Evolutionary conservation across 2,113 vertebrate species (phyloP), one percentile per base, ranked within the genome.

Genomic region (Edolisoma coerulescens): DNA sequence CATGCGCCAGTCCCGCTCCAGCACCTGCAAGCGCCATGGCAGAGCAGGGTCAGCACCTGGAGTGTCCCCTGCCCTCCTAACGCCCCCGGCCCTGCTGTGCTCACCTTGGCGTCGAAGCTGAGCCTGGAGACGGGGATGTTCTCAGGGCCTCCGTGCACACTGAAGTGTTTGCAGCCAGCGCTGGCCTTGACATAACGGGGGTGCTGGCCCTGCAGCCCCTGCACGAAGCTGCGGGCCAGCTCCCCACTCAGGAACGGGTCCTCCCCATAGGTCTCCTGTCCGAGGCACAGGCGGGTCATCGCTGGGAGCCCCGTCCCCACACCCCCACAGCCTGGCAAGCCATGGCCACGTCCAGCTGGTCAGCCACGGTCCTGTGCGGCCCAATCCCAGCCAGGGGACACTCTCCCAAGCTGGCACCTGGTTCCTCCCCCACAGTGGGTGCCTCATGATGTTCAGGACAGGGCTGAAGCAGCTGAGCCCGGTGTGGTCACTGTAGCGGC

Each of bases 401-500:
- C 67, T 13, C 1, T 4, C 50, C 27, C 15, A 2, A 5, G 19
- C 35, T 28, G 26, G 50, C 85, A 98, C 97, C 96, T 97, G 97
- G 76, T 97, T 98, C 59, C 97, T 93, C 61, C 97, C 97, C 97
- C 97, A 97, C 37, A 98, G 89, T 1, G 97, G 97, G 47, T 98
- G 97, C 24, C 97, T 77, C 97, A 97, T 97, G 89, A 97, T 97
- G 89, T 97, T 97, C 50, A 98, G 88, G 54, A 98, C 96, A 0
- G 97, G 97, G 90, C 97, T 98, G 93, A 98, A 97, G 96, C 97
- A 97, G 90, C 97, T 98, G 69, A 97, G 97, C 41, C 97, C 97
- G 0, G 97, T 97, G 88, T 97, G 97, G 87, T 97, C 97, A 7
- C 42, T 52, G 23, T 97, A 97, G 87, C 22, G 89, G 61, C 97